Percentiles rank a stretch among this genome's conserved stretches.
phyloP scores from a whole-genome alignment of 2,888 invertebrate species.

The Cryptosula pallasiana region DNA sequence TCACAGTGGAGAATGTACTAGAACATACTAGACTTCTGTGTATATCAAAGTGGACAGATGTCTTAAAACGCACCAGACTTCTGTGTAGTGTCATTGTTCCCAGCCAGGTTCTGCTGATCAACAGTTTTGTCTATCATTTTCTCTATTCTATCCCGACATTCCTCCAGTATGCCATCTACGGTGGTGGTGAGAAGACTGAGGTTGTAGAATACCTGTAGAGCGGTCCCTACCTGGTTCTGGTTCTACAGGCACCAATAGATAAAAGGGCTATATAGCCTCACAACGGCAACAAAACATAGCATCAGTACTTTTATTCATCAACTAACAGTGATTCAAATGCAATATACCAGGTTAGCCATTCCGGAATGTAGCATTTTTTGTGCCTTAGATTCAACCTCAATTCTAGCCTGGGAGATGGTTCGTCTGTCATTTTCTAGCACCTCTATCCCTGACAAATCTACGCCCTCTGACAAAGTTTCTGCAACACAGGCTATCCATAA shows the following conservation, averaged over 20 bases:
- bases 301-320: too few species aligned
- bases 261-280: neutral
- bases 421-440: constrained; percentile 71
- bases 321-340: too few species aligned
- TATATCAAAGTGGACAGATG: too few species aligned
- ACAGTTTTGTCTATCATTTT: constrained; percentile 56
- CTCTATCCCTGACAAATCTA: constrained; percentile 75
- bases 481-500: constrained; percentile 34
- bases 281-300: neutral
- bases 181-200: constrained; percentile 53
- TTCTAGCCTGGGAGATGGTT: constrained; percentile 63
- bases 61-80: neutral
- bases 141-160: constrained; percentile 55
- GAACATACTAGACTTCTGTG: too few species aligned
- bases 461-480: constrained; percentile 75
- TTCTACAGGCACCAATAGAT: constrained; percentile 36
- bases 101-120: constrained; percentile 40
- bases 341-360: constrained; percentile 62
- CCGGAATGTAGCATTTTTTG: constrained; percentile 75
- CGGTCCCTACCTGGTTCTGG: constrained; percentile 59
- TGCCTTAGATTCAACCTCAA: constrained; percentile 72
- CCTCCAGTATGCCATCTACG: constrained; percentile 55
- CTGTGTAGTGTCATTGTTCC: neutral
- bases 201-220: constrained; percentile 64
- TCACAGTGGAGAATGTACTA: too few species aligned